Evolutionary conservation across 2,113 vertebrate species (phyloP).

Genomic region (Oxyruncus cristatus): DNA sequence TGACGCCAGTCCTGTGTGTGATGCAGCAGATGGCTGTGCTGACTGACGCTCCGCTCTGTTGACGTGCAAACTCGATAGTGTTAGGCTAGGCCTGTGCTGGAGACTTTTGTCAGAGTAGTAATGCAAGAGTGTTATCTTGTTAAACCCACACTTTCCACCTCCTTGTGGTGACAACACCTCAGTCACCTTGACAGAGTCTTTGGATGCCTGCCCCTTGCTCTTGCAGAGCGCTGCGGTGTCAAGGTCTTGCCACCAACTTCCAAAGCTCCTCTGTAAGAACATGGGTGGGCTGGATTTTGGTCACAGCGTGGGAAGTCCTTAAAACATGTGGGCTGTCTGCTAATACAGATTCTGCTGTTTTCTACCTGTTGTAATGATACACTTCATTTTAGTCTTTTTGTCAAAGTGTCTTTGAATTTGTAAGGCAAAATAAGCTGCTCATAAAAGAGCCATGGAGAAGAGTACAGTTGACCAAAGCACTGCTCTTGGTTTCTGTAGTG

Average conservation of each 20-base stretch:
- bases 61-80: accelerated
- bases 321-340: accelerated
- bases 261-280: background rate
- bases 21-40: background rate
- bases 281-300: background rate
- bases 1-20: background rate
- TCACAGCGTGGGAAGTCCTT: background rate
- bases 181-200: background rate
- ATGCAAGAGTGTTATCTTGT: background rate
- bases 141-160: background rate
- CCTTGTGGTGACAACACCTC: background rate
- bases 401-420: background rate
- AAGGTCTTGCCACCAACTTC: background rate
- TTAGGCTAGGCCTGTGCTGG: background rate
- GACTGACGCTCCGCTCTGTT: background rate
- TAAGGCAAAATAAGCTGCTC: background rate
- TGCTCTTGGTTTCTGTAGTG: background rate
- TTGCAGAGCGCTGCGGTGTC: background rate
- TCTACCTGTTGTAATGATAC: background rate
- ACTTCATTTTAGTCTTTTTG: background rate
- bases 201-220: background rate
- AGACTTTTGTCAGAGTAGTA: background rate
- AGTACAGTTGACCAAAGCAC: background rate
- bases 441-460: background rate
- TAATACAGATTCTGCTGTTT: background rate